Base-by-base conservation (phyloP, 2,888 invertebrate species). In the Cheilosia impressa region DNA sequence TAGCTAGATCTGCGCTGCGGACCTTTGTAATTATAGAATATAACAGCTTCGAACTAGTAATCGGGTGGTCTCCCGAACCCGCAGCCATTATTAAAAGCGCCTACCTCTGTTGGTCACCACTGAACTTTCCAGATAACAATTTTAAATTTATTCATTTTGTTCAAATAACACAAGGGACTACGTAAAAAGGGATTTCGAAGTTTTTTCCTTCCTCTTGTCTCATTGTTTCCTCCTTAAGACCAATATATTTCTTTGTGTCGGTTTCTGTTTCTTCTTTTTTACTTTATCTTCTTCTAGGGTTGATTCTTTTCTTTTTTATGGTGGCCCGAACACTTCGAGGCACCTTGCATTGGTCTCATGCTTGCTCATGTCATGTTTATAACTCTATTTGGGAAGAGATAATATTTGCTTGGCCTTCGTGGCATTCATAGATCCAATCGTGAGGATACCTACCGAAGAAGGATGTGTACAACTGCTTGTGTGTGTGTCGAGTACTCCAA, bases 341-440 rank as follows among this genome's bases (percentile, higher is more conserved):
- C 63, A 71, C 34, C 62, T 66, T 50, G 65, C 22, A 34, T 17
- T 55, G 43, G 69, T 65, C 38, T 45, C n/a, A 52, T 69, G 45
- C 43, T 38, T 38, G 38, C 38, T 38, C 63, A 66, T 72, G 76
- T 62, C 57, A 55, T 75, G 68, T 58, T 66, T 43, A 75, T 63
- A 60, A 71, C 71, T 75, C 75, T 76, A 60, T 85, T 80, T 62
- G 66, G 57, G 10, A 55, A 38, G 45, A 75, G 62, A 84, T 79
- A 65, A 69, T 79, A 79, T 84, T 79, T 73, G 57, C 38, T 17
- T 55, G 57, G 52, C 47, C 60, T 45, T 41, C 19, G 15, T 27
- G 38, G 7, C 43, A 38, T 13, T 13, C 38, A 38, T 13, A 38
- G 38, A 38, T 13, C 4, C 38, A 38, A 38, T 38, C 10, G 38